Evolutionary conservation across 1,140 invertebrate genomes (phyloP).

Genomic region (Brachionus paranguensis): DNA sequence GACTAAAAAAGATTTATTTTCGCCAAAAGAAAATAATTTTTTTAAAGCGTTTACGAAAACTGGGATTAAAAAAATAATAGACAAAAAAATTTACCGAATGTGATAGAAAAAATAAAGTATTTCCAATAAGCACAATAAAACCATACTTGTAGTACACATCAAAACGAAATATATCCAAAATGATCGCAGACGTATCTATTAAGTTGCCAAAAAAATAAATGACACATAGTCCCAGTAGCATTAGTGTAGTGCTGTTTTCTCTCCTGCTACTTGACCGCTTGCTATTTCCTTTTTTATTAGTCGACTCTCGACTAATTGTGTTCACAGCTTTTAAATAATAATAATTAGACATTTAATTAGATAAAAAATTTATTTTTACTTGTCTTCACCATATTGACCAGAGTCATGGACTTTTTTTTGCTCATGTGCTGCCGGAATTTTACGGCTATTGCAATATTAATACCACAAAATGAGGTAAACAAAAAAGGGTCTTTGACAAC

Average conservation of each 20-base stretch:
- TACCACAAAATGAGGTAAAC: not conserved
- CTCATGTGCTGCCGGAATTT: not conserved
- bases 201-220: constrained; percentile 22
- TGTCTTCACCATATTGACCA: not conserved
- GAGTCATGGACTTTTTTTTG: not conserved
- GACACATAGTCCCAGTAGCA: not conserved
- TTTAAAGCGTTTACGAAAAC: constrained; percentile 3
- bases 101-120: constrained; percentile 2
- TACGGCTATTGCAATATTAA: not conserved
- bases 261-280: not conserved
- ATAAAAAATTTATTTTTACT: not conserved
- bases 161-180: not conserved
- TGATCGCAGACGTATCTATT: not conserved
- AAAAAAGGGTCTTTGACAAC: not conserved
- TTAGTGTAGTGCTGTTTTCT: not conserved
- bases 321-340: not conserved
- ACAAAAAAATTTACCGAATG: constrained; percentile 24
- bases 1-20: not conserved
- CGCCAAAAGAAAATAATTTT: not conserved
- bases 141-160: constrained; percentile 1
- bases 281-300: not conserved
- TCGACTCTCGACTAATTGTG: not conserved
- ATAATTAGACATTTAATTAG: not conserved
- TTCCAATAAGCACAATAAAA: not conserved
- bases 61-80: constrained; percentile 6